A percentile compares a stretch with the other conserved stretches of the same genome.
phyloP scores from a whole-genome alignment of 2,113 vertebrate genomes.

The Cathartes aura region DNA sequence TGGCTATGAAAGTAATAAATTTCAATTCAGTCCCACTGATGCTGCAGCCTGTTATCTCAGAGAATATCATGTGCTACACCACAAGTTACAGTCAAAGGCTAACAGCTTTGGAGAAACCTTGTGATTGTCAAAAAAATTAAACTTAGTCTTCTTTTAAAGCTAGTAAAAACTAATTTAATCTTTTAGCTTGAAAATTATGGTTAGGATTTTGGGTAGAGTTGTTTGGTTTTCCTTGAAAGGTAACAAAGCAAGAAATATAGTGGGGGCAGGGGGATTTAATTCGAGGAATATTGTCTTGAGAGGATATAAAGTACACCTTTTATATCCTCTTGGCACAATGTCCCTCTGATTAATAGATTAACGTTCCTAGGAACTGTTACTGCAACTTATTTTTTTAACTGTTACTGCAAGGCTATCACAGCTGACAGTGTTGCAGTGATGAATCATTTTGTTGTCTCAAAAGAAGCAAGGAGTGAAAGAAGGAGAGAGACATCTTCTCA shows the following conservation, averaged over 20 bases:
- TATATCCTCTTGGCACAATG: not conserved
- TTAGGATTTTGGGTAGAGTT: not conserved
- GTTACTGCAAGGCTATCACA: not conserved
- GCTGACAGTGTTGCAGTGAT: not conserved
- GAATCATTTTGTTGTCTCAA: not conserved
- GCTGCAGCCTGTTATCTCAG: not conserved
- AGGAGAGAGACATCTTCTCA: not conserved
- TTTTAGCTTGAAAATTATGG: not conserved
- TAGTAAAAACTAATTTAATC: not conserved
- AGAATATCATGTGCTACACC: not conserved
- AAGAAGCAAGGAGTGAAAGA: not conserved
- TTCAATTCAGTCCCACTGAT: not conserved
- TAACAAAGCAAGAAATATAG: not conserved
- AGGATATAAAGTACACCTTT: not conserved
- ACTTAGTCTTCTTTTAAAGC: not conserved
- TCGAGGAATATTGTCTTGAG: not conserved
- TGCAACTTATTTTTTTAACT: not conserved
- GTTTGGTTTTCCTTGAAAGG: not conserved
- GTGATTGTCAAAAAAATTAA: not conserved
- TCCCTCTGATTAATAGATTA: not conserved
- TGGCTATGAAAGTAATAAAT: not conserved
- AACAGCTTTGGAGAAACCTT: not conserved
- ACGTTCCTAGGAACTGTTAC: not conserved
- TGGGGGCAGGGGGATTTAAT: not conserved
- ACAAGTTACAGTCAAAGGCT: not conserved